Evolutionary conservation across 2,113 vertebrate species (phyloP).

Genomic region (Osmerus mordax): DNA sequence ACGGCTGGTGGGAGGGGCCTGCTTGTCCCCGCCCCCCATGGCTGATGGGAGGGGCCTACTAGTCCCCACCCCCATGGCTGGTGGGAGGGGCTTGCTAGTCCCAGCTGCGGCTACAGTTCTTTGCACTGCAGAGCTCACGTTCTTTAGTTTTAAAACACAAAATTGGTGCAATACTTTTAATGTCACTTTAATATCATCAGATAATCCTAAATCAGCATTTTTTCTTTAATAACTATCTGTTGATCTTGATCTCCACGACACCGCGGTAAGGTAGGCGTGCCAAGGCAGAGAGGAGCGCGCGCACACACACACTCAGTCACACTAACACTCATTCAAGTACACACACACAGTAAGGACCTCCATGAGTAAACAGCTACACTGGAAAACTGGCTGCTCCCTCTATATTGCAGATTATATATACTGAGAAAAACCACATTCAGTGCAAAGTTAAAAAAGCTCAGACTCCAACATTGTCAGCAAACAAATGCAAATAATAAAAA

Average conservation of each 20-base stretch:
- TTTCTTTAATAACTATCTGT: constrained; percentile 65
- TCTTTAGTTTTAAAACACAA: constrained; percentile 96
- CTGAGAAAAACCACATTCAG: constrained; percentile 90
- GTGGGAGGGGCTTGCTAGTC: constrained; percentile 85
- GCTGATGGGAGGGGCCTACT: constrained; percentile 74
- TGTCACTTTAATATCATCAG: constrained; percentile 78
- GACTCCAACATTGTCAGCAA: constrained; percentile 89
- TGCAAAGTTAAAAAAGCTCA: constrained; percentile 97
- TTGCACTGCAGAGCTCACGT: constrained; percentile 92
- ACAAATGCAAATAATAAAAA: constrained; percentile 69
- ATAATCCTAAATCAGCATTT: constrained; percentile 86
- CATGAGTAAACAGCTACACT: constrained; percentile 97
- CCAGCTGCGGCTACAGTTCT: constrained; percentile 98
- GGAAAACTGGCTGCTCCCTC: constrained; percentile 87
- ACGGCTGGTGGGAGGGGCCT: constrained; percentile 72
- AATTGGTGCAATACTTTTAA: constrained; percentile 95
- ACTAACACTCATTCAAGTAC: constrained; percentile 13
- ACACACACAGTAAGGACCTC: constrained; percentile 78
- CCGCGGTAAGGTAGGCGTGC: constrained; percentile 91
- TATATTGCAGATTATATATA: constrained; percentile 81
- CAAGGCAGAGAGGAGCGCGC: constrained; percentile 94
- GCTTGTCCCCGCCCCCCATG: constrained; percentile 88
- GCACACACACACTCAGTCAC: constrained; percentile 55
- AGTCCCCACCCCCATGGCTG: constrained; percentile 54
- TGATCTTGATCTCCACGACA: constrained; percentile 86